These are phyloP conservation scores for Mionectes macconnelli DNA, from an alignment of 2,113 vertebrate species.

Conservation along the genomic window DNA sequence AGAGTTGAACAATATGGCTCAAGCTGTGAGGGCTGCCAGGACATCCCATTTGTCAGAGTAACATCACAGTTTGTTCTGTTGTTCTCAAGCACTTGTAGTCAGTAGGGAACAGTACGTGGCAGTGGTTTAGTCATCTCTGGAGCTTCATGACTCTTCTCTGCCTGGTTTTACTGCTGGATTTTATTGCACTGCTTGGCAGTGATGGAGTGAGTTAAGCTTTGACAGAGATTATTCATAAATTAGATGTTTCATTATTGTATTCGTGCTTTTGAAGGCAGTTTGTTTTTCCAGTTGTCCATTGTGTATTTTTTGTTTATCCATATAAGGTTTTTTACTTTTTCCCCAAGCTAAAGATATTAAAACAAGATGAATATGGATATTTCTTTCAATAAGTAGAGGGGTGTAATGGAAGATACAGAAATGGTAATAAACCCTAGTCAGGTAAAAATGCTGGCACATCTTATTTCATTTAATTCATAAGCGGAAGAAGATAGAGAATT, in stretches of 20 bases:
- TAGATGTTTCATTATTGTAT: background rate
- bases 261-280: background rate
- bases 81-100: background rate
- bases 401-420: background rate
- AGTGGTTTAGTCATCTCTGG: background rate
- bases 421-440: slow-evolving; percentile 23
- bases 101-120: rapidly evolving
- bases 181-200: background rate
- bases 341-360: background rate
- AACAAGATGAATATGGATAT: background rate
- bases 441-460: slow-evolving; percentile 38
- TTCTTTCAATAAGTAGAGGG: background rate
- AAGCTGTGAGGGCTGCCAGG: rapidly evolving
- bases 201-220: background rate
- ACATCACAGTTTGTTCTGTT: rapidly evolving
- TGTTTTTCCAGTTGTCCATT: background rate
- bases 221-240: background rate
- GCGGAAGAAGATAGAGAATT: slow-evolving; percentile 16
- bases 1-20: background rate
- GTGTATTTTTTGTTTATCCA: background rate
- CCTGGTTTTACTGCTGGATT: background rate
- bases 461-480: slow-evolving; percentile 39
- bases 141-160: background rate
- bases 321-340: background rate
- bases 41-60: background rate